Base-by-base conservation (phyloP, 1,140 invertebrate genomes). In the Trachelipus rathkii region DNA sequence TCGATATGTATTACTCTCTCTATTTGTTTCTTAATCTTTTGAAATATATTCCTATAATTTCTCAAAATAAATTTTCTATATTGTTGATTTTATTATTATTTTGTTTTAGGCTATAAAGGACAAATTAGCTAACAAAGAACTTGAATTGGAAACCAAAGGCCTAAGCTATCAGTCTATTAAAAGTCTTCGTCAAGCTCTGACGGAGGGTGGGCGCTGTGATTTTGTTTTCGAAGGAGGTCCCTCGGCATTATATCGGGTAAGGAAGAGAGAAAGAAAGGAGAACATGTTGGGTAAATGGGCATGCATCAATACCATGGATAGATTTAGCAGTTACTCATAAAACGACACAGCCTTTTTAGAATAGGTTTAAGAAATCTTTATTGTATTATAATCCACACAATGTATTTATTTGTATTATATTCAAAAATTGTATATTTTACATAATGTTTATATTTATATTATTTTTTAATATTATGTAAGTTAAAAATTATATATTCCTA, bases 141-240 rank as follows among this genome's bases (percentile, higher is more conserved):
- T 87, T 21, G 85, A 86, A 74, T 82, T 87, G 53, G 85, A 85
- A 79, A 85, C 84, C 11, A 85, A 86, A 44, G 85, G 86, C 50
- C 82, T 87, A 8, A 81, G 84, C 46, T 84, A 85, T 43, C 83
- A 82, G 44, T 83, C 85, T 10, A 81, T 87, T 43, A 86, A 86
- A 73, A 83, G 85, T 6, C 77, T 87, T 71, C 84, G 86, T 5
- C 81, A 84, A 10, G 84, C 84, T 5, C 76, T 85, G 33, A 84
- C 85, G 71, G 86, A 87, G 1, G 85, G 84, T 0, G 85, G 84
- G 2, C 84, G 84, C 43, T 84, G 84, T 13, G 86, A 87, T 50
- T 85, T 86, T 0, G 78, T 84, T 7, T 87, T 85, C 73, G 82
- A 85, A 13, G 86, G 86, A 3, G 85, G 86, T 0, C 82, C 84